Conservation (phyloP, 1,140 invertebrate genomes). For the Melanaphis sacchari region DNA sequence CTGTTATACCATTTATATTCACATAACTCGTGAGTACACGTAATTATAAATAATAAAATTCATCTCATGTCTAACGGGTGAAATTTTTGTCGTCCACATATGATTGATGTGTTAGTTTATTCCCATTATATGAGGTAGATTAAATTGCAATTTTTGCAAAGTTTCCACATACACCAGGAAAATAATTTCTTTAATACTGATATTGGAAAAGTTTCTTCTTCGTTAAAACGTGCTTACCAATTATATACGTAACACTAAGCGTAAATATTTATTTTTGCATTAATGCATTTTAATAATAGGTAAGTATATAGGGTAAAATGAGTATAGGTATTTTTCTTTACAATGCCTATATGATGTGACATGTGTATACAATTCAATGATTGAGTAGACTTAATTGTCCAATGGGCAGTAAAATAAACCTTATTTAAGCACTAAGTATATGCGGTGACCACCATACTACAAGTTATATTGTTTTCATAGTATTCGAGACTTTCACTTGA, state of each 20-base stretch:
- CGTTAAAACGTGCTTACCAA: background rate
- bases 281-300: background rate
- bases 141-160: background rate
- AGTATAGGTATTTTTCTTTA: background rate
- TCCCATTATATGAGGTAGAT: background rate
- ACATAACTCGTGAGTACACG: background rate
- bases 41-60: background rate
- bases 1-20: background rate
- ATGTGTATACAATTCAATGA: background rate
- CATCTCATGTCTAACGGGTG: background rate
- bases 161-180: background rate
- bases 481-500: background rate
- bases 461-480: background rate
- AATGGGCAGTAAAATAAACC: background rate
- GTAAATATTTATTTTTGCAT: background rate
- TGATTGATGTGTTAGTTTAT: background rate
- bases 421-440: background rate
- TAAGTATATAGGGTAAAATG: background rate
- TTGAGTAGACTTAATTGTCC: background rate
- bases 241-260: background rate
- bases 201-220: background rate
- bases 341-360: background rate
- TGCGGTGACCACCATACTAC: background rate
- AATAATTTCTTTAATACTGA: background rate
- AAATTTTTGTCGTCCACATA: background rate